A percentile compares a stretch with the other conserved stretches of the same genome.
phyloP scores from a whole-genome alignment of 2,113 vertebrate species.

The Halcyon malimbica region DNA sequence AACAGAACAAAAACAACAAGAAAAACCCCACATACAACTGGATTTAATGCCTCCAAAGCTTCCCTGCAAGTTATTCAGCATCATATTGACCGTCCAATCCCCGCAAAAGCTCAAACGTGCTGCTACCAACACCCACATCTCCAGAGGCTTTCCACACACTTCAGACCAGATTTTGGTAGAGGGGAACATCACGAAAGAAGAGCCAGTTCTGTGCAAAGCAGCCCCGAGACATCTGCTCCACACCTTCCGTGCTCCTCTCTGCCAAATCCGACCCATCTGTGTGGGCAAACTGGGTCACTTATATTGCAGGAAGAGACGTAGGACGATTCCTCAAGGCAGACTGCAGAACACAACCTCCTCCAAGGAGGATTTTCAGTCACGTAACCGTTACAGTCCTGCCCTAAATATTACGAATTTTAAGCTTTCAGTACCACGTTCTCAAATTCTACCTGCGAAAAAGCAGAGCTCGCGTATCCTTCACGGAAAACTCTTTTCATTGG shows the following conservation, averaged over 20 bases:
- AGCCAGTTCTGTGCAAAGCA: background rate
- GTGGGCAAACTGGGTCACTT: slow-evolving; percentile 30
- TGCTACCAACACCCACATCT: background rate
- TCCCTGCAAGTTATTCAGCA: background rate
- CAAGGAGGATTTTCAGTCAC: background rate
- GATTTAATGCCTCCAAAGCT: background rate
- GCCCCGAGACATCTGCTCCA: background rate
- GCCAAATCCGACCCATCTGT: slow-evolving; percentile 24
- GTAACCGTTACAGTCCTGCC: background rate
- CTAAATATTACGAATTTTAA: background rate
- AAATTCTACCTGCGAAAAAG: background rate
- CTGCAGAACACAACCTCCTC: background rate
- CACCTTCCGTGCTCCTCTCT: background rate
- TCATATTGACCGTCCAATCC: fast-evolving
- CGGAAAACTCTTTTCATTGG: background rate
- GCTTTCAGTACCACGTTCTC: background rate
- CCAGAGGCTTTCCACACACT: background rate
- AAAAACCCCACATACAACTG: background rate
- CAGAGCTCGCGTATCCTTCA: background rate
- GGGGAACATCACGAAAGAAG: background rate
- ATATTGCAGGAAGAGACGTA: background rate
- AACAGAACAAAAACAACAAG: background rate
- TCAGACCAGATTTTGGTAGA: background rate
- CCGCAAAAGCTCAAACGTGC: background rate
- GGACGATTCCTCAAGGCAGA: slow-evolving; percentile 5